phyloP scores from a whole-genome alignment of 35 echinoderm and acorn worm species.

The Ophioderma brevispina region DNA sequence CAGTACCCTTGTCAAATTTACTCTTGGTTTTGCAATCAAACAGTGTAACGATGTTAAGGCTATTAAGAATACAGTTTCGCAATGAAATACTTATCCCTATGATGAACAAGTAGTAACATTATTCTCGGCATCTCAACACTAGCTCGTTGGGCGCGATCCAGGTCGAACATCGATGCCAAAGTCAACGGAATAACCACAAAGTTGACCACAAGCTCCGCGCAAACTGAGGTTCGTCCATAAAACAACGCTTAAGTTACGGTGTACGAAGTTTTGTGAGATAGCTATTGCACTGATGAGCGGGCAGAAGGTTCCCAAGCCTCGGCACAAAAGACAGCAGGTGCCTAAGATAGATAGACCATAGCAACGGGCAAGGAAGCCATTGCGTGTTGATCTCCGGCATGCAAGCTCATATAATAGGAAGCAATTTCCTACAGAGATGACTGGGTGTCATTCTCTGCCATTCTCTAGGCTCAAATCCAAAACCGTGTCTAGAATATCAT shows the following conservation, averaged over 20 bases:
- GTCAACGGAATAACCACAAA: constrained; percentile 29
- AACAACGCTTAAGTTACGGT: constrained; percentile 20
- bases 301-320: constrained; percentile 47
- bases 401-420: too few relatives aligned
- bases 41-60: constrained; percentile 62
- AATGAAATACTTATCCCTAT: constrained; percentile 48
- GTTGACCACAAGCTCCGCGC: constrained; percentile 28
- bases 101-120: constrained; percentile 47
- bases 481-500: too few relatives aligned
- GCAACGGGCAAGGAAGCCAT: background rate
- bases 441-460: too few relatives aligned
- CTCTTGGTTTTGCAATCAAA: constrained; percentile 14
- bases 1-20: constrained; percentile 29
- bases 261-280: constrained; percentile 9
- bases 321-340: constrained; percentile 11
- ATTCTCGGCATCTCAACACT: constrained; percentile 36
- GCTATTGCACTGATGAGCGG: constrained; percentile 49
- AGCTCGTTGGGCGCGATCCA: constrained; percentile 12
- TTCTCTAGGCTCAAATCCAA: too few relatives aligned
- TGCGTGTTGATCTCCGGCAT: background rate
- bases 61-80: constrained; percentile 37
- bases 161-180: background rate
- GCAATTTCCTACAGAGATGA: too few relatives aligned
- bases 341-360: constrained; percentile 12
- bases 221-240: constrained; percentile 40